Percentiles rank a stretch among this genome's conserved stretches.
Conservation (phyloP, 2,113 vertebrate genomes). For the Propithecus coquereli region DNA sequence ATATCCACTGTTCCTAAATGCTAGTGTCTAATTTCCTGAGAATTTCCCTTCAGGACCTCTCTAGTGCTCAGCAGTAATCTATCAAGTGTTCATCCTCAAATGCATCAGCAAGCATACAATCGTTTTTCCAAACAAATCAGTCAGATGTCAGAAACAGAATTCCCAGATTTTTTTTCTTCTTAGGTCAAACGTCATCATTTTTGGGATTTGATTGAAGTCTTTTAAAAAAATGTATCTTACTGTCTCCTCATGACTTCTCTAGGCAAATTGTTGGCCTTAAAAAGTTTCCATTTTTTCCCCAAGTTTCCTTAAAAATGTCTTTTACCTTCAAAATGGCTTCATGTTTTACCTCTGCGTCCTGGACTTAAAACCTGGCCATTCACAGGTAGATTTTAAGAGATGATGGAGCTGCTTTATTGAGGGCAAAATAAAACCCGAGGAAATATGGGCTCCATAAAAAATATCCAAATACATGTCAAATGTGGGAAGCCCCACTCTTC, state of each 20-base stretch:
- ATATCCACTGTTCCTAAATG: neutral
- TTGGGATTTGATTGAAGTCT: neutral
- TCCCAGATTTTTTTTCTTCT: neutral
- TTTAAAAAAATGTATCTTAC: neutral
- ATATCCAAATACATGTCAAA: neutral
- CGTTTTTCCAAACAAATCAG: slow-evolving; percentile 3
- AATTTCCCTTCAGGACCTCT: neutral
- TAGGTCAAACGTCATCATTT: neutral
- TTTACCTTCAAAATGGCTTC: neutral
- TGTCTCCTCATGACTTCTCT: neutral
- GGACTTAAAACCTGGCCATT: neutral
- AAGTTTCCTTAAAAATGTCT: neutral
- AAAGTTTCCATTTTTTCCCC: neutral
- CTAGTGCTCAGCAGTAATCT: neutral
- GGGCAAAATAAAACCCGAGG: neutral
- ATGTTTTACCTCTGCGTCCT: neutral
- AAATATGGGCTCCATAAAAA: neutral
- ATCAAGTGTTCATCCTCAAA: neutral
- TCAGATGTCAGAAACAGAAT: slow-evolving; percentile 9
- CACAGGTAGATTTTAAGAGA: neutral
- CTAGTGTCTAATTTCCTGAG: neutral
- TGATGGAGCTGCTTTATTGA: neutral
- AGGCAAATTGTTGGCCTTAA: neutral
- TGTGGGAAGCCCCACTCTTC: neutral
- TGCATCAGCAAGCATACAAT: neutral